phyloP scores from a whole-genome alignment of 2,113 vertebrate genomes.

The Tachysurus vachellii region DNA sequence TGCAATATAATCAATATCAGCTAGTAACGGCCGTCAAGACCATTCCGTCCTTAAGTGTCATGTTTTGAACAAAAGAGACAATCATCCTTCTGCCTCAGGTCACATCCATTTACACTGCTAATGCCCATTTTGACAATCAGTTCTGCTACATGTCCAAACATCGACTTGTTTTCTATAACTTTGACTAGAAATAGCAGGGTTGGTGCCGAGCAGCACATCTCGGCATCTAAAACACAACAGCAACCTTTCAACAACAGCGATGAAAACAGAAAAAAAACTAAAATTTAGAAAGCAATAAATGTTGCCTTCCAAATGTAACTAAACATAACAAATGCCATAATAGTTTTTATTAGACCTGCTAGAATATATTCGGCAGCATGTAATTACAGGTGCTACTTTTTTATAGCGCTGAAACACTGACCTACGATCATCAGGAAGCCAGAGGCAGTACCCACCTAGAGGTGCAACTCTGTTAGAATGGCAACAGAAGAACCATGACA shows the following conservation, averaged over 20 bases:
- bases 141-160: slow-evolving; percentile 13
- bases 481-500: slow-evolving; percentile 86
- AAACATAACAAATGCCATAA: background rate
- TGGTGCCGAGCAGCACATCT: background rate
- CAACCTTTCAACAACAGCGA: background rate
- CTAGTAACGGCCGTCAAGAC: background rate
- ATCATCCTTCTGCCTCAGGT: background rate
- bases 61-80: background rate
- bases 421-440: background rate
- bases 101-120: slow-evolving; percentile 16
- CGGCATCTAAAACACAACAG: background rate
- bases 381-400: background rate
- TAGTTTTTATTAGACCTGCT: background rate
- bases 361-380: background rate
- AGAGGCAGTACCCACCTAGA: slow-evolving; percentile 76
- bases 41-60: background rate
- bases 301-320: background rate
- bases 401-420: background rate
- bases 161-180: slow-evolving; percentile 3
- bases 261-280: background rate
- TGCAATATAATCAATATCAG: background rate
- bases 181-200: slow-evolving; percentile 18
- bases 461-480: slow-evolving; percentile 81
- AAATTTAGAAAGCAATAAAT: background rate
- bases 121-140: slow-evolving; percentile 31